Evolutionary conservation across 1,140 invertebrate genomes (phyloP), one percentile per base, ranked within the genome.

Genomic region (Bombus waltoni): DNA sequence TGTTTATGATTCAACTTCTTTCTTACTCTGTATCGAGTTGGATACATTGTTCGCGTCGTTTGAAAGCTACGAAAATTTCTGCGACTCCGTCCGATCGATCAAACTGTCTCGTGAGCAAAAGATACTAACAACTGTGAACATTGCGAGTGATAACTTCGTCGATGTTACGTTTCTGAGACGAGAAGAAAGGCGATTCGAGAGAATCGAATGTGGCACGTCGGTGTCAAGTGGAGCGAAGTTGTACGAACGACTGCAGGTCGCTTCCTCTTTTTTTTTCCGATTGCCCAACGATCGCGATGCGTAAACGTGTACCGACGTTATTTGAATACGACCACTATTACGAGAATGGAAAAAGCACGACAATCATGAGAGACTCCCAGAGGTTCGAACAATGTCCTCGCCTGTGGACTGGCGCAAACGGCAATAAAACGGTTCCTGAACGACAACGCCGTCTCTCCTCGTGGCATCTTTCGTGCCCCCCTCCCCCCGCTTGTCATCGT

Each of bases 281-380:
- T 95, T 94, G 92, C 92, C 86, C 89, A 95, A 94, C 91, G 82
- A 87, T 86, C 87, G 83, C 93, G 90, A 76, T 73, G 83, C 57
- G 87, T 92, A 93, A 93, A 94, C 89, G 90, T 91, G 88, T 92
- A 86, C 89, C 81, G 68, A 88, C 90, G 88, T 79, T 88, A 93
- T 95, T 94, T 94, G 93, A 94, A 95, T 94, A 94, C 90, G 85
- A 59, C 76, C 81, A 70, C 91, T 94, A 90, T 93, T 92, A 92
- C 93, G 91, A 92, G 93, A 94, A 94, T 90, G 81, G 93, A 90
- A 91, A 92, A 91, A 92, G 81, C 91, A 87, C 89, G 94, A 95
- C 94, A 95, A 95, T 95, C 94, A 93, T 95, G 94, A 92, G 94
- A 95, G 92, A 93, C 90, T 95, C 94, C 93, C 94, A 95, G 92